Conservation (phyloP, 2,888 invertebrate genomes). For the Bellardia bayeri region DNA sequence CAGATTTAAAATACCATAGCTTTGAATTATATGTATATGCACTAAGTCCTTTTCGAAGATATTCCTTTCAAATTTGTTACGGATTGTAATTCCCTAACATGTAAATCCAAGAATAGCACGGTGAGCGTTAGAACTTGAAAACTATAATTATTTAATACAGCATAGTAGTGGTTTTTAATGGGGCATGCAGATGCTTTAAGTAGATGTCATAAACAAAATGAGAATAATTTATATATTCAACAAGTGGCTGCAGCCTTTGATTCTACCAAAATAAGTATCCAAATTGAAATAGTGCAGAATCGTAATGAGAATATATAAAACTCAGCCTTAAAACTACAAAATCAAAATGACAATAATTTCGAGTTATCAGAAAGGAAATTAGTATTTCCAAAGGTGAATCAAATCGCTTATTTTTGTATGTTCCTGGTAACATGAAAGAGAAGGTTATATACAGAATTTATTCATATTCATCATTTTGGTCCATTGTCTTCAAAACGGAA, state of each 20-base stretch:
- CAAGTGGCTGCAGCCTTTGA: background rate
- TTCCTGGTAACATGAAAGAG: background rate
- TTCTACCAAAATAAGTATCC: background rate
- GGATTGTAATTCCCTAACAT: slow-evolving; percentile 4
- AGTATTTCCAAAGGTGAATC: background rate
- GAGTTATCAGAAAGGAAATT: too few species aligned
- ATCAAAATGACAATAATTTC: too few species aligned
- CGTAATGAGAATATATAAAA: slow-evolving; percentile 1
- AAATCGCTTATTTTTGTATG: background rate
- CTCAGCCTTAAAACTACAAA: background rate
- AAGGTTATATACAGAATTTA: too few species aligned
- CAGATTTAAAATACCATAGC: background rate
- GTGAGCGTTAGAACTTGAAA: background rate
- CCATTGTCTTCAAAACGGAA: slow-evolving; percentile 9
- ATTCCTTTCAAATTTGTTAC: slow-evolving; percentile 11
- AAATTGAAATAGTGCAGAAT: slow-evolving; percentile 3
- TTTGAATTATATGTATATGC: background rate
- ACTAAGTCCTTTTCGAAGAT: background rate
- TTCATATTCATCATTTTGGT: slow-evolving; percentile 20
- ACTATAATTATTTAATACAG: background rate
- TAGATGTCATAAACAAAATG: background rate
- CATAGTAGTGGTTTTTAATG: slow-evolving; percentile 2
- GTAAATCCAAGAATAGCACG: too few species aligned
- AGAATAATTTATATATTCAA: background rate
- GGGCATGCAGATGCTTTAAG: slow-evolving; percentile 6